Base-by-base conservation (phyloP, 2,797 vertebrate species). In the Phoxinus dragarum region DNA sequence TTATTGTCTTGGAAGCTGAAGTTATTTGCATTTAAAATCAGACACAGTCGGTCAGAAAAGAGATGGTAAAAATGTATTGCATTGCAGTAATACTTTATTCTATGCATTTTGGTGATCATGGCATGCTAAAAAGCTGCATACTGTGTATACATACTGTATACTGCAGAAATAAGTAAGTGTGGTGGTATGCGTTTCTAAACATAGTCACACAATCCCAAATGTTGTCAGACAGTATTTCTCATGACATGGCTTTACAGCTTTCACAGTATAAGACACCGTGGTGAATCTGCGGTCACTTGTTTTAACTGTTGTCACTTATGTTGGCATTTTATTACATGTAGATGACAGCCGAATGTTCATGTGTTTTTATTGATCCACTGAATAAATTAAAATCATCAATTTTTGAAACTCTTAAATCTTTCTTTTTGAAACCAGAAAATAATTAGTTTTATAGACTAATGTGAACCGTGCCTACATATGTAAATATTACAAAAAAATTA, bases 231-330 rank as follows among this genome's bases (percentile, higher is more conserved):
- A 36, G 31, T 38, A 17, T 16, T 38, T 76, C 36, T 2, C 17
- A n/a, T 40, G 36, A 61, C 75, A 61, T 61, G 75, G 75, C 75
- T 77, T 77, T 23, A 82, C 68, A 47, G 68, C 17, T 72, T 56
- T 82, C 16, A 16, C 52, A 71, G 3, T 10, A 10, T 27, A 3
- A 52, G 47, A 54, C 47, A 27, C 21, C 0, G 9, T 69, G 78
- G 21, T 34, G 34, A 54, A 38, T 80, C 42, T 56, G 2, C 9
- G 14, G n/a, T 27, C 52, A 61, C 54, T 73, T 27, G 54, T 7
- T 73, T 72, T 36, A 64, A 47, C 23, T 31, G 11, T 54, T 54
- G 40, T 49, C 59, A 64, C 69, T 59, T 54, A 56, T 12, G 27
- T 66, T 44, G 17, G 5, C 38, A 19, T 75, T 66, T 66, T 61